phyloP scores from a whole-genome alignment of 2,113 vertebrate species.

The Mormyrus lacerda region DNA sequence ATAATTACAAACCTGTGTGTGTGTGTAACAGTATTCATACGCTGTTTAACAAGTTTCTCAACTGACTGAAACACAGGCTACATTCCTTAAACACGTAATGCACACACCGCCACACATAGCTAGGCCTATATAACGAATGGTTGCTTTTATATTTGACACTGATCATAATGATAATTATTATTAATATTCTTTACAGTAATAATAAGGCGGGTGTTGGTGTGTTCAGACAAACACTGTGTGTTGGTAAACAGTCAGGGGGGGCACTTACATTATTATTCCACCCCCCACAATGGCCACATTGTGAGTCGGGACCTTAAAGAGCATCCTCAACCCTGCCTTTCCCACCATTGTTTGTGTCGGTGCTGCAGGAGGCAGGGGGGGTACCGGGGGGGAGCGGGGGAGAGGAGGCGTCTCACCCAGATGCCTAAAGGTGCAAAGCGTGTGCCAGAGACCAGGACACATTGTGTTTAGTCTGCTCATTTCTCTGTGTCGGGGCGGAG shows the following conservation, averaged over 20 bases:
- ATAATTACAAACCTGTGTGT: not conserved
- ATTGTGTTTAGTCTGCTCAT: constrained; percentile 77
- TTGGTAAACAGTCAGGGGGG: constrained; percentile 80
- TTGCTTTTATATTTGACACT: not conserved
- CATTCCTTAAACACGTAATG: not conserved
- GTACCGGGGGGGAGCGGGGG: constrained; percentile 51
- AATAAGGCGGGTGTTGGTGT: not conserved
- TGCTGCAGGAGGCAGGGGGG: constrained; percentile 44
- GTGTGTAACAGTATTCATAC: not conserved
- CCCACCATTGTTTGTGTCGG: constrained; percentile 63
- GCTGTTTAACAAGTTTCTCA: not conserved
- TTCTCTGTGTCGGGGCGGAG: constrained; percentile 76
- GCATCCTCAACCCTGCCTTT: constrained; percentile 74
- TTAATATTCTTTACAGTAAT: not conserved
- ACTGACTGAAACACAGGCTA: not conserved
- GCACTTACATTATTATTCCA: constrained; percentile 76
- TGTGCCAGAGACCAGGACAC: constrained; percentile 67
- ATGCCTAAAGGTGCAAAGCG: constrained; percentile 82
- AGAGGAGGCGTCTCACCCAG: constrained; percentile 60
- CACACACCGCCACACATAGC: not conserved
- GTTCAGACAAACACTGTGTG: constrained; percentile 59
- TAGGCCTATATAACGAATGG: not conserved
- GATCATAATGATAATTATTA: not conserved
- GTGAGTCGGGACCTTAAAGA: constrained; percentile 79
- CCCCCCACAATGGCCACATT: constrained; percentile 82